Base-by-base conservation (phyloP, 1,140 invertebrate genomes). In the Asobara japonica region DNA sequence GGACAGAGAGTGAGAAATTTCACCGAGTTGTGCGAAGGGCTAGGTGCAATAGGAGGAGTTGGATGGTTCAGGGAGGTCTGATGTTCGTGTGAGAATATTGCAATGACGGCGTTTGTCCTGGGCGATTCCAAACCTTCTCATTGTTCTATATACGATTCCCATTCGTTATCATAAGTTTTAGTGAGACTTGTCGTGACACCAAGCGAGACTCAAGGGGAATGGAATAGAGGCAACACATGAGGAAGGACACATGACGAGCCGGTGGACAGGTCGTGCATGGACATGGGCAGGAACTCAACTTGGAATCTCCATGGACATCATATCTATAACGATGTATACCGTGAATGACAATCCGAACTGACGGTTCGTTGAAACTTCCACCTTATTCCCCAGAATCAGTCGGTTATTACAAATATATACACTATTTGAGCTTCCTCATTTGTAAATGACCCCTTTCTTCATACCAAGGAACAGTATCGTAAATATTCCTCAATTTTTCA, bases 1-100 rank as follows among this genome's bases (percentile, higher is more conserved):
- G n/a, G 27, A 25, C 16, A 3, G n/a, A 62, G 61, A 71, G 61
- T 71, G 61, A 61, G 41, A 64, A 72, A 72, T 72, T 72, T 72
- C 31, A 51, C 41, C 16, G 45, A 48, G 45, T 36, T 3, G 51
- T 25, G 25, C 51, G 16, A 56, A 25, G 51, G 18, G 51, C 51
- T 45, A n/a, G n/a, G n/a, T n/a, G n/a, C n/a, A n/a, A n/a, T n/a
- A n/a, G n/a, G n/a, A n/a, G n/a, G n/a, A n/a, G n/a, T n/a, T n/a
- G n/a, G n/a, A n/a, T n/a, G n/a, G n/a, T n/a, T n/a, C n/a, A n/a
- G n/a, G n/a, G n/a, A n/a, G n/a, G n/a, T n/a, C n/a, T 22, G 41
- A 45, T 45, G 41, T 16, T 45, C 22, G 51, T 56, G 51, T 56
- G 51, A 56, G 51, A 56, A 56, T 56, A 56, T 20, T 56, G 20